Evolutionary conservation across 2,888 invertebrate species (phyloP).

Genomic region (Campaea margaritaria): DNA sequence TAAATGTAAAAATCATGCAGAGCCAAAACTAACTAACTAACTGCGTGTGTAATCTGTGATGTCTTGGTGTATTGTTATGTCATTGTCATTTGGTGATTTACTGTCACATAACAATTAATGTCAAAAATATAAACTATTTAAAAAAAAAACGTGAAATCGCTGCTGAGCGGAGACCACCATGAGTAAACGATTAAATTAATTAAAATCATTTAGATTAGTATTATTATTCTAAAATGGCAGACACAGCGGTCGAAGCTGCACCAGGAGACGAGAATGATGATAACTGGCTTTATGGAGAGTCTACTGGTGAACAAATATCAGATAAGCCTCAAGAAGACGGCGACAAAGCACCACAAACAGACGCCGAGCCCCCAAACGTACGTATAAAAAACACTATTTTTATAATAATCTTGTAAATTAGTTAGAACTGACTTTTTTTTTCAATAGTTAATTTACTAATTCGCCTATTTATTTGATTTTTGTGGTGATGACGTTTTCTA

Average conservation of each 20-base stretch:
- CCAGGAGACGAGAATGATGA: conserved; percentile 90
- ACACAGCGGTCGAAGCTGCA: conserved; percentile 67
- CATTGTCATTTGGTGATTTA: no score
- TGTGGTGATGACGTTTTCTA: conserved; percentile 23
- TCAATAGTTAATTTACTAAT: not conserved
- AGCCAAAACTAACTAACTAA: no score
- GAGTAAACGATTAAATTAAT: conserved; percentile 5
- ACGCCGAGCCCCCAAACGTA: conserved; percentile 26
- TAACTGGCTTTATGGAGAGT: conserved; percentile 95
- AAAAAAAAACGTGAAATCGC: no score
- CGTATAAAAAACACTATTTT: conserved; percentile 7
- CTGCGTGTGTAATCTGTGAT: no score
- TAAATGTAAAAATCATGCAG: no score
- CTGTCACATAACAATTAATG: no score
- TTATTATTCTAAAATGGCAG: conserved; percentile 65
- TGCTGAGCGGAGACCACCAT: not conserved
- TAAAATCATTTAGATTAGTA: conserved; percentile 26
- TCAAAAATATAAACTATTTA: no score
- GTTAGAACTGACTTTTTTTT: not conserved
- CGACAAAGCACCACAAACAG: conserved; percentile 50
- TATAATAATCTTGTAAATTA: not conserved
- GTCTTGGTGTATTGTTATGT: no score
- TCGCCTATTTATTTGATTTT: not conserved
- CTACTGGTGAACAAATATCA: conserved; percentile 78
- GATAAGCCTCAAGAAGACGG: conserved; percentile 50